A percentile compares a stretch with the other conserved stretches of the same genome.
Evolutionary conservation across 2,113 vertebrate genomes (phyloP).

Genomic region (Blennius ocellaris): DNA sequence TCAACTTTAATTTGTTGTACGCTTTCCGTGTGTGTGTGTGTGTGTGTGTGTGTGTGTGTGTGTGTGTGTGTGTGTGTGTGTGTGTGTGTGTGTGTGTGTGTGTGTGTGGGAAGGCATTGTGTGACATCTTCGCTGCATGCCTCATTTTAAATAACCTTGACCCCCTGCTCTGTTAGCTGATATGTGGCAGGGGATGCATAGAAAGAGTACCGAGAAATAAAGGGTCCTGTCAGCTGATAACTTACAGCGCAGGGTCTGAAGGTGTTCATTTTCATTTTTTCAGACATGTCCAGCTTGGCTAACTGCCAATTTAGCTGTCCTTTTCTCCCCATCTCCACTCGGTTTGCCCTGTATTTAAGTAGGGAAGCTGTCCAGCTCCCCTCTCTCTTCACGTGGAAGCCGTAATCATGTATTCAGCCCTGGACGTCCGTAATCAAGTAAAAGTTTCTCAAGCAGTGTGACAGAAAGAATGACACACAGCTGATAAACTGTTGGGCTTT

Average conservation of each 20-base stretch:
- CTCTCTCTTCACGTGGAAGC: constrained; percentile 70
- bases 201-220: constrained; percentile 10
- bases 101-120: background rate
- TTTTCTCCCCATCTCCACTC: constrained; percentile 53
- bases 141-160: constrained; percentile 65
- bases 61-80: constrained; percentile 11
- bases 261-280: constrained; percentile 73
- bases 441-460: constrained; percentile 68
- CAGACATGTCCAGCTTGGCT: constrained; percentile 65
- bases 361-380: constrained; percentile 63
- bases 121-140: constrained; percentile 34
- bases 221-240: constrained; percentile 55
- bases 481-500: too few relatives aligned
- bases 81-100: background rate
- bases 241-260: constrained; percentile 61
- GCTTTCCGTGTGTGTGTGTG: constrained; percentile 22
- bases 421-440: constrained; percentile 74
- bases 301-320: constrained; percentile 74
- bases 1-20: constrained; percentile 72
- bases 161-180: constrained; percentile 35
- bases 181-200: constrained; percentile 12
- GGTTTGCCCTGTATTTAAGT: constrained; percentile 74
- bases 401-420: constrained; percentile 67
- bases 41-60: background rate
- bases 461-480: background rate